Percentiles rank a stretch among this genome's conserved stretches.
Conservation (phyloP, 2,797 vertebrate species). For the Acanthurus leucopareius region DNA sequence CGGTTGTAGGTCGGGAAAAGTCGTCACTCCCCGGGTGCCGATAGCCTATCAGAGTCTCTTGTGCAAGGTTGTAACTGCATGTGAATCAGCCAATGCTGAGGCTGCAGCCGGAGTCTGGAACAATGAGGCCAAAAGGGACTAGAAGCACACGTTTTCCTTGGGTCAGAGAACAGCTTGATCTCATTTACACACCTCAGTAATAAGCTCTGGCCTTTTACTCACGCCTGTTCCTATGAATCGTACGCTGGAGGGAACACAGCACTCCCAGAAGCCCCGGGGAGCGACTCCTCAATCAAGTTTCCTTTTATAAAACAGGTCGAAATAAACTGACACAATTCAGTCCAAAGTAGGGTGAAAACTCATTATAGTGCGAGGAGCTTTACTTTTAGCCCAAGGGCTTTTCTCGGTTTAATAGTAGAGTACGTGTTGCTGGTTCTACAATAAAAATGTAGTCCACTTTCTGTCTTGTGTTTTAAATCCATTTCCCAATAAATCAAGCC, state of each 20-base stretch:
- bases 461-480: conserved; percentile 40
- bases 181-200: conserved; percentile 78
- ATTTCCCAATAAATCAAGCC: conserved; percentile 37
- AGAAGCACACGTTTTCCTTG: conserved; percentile 62
- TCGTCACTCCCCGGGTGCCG: conserved; percentile 34
- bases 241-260: conserved; percentile 58
- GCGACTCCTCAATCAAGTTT: conserved; percentile 73
- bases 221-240: conserved; percentile 60
- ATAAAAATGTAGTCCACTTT: conserved; percentile 19
- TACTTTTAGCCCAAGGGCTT: conserved; percentile 59
- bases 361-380: conserved; percentile 67
- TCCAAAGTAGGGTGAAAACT: conserved; percentile 71
- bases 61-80: conserved; percentile 47
- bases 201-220: conserved; percentile 65
- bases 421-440: conserved; percentile 36
- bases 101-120: conserved; percentile 59
- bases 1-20: conserved; percentile 49
- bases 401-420: conserved; percentile 43
- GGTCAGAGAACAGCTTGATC: conserved; percentile 78
- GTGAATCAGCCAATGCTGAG: conserved; percentile 64
- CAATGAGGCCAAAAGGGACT: conserved; percentile 57
- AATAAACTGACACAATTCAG: conserved; percentile 76
- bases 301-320: conserved; percentile 76
- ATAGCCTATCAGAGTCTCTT: conserved; percentile 53
- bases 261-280: conserved; percentile 52